These are phyloP conservation scores for Drosophila paramelanica DNA, from an alignment of 2,888 invertebrate genomes.

Conservation along the genomic window DNA sequence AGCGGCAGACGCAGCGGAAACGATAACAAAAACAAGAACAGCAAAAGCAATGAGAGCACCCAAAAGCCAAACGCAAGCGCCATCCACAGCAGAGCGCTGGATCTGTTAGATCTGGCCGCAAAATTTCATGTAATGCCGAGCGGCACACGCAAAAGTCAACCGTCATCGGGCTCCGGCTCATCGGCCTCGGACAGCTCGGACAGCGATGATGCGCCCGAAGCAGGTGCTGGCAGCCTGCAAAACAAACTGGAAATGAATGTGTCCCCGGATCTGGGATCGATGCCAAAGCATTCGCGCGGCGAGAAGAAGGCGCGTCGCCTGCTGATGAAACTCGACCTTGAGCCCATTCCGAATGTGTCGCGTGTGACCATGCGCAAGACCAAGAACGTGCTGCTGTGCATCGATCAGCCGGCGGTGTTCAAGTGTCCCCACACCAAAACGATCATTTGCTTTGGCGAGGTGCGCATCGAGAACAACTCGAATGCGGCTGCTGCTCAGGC, in stretches of 20 bases:
- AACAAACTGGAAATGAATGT: not conserved
- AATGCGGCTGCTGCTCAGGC: slow-evolving; percentile 49
- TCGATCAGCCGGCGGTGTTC: slow-evolving; percentile 64
- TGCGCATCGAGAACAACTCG: slow-evolving; percentile 52
- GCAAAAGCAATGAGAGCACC: not conserved
- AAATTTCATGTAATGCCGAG: slow-evolving; percentile 5
- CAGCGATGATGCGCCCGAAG: slow-evolving; percentile 30
- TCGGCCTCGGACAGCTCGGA: slow-evolving; percentile 25
- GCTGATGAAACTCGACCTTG: slow-evolving; percentile 55
- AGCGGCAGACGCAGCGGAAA: not conserved
- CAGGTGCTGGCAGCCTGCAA: not conserved
- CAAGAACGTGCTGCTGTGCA: slow-evolving; percentile 55
- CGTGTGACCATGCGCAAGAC: slow-evolving; percentile 65
- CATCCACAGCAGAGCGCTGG: slow-evolving; percentile 9
- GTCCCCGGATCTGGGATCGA: not conserved
- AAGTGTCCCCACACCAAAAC: slow-evolving; percentile 49
- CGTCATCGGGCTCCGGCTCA: slow-evolving; percentile 9
- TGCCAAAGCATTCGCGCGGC: slow-evolving; percentile 48
- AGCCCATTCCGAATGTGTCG: slow-evolving; percentile 47
- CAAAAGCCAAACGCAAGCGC: not conserved
- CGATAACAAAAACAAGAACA: too few relatives aligned
- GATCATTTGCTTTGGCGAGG: slow-evolving; percentile 57
- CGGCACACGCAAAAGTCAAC: not conserved
- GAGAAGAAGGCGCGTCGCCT: slow-evolving; percentile 70
- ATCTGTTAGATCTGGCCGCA: slow-evolving; percentile 27